Conservation (phyloP, 2,888 invertebrate species). For the Criorhina ranunculi region DNA sequence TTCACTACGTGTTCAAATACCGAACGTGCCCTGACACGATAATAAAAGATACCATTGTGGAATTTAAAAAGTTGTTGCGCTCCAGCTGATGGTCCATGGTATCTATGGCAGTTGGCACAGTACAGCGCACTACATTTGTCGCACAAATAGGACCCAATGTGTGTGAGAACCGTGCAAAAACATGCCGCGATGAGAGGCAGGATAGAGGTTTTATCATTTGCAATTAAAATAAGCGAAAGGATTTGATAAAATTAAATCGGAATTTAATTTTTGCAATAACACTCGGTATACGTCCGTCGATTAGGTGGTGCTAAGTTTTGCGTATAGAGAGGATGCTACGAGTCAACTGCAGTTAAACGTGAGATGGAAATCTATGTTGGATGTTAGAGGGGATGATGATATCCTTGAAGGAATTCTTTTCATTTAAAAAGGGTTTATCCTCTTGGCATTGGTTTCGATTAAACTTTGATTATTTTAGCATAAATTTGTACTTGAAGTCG, state of each 20-base stretch:
- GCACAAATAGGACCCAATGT: neutral
- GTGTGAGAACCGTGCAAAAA: neutral
- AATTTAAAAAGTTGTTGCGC: conserved; percentile 68
- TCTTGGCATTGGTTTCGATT: too few relatives aligned
- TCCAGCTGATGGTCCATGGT: conserved; percentile 3
- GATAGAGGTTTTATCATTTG: conserved; percentile 52
- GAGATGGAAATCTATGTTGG: neutral
- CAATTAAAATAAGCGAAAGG: conserved; percentile 66
- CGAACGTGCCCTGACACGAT: conserved; percentile 70
- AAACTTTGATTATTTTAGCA: too few relatives aligned
- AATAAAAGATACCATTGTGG: conserved; percentile 71
- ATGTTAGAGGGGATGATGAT: too few relatives aligned
- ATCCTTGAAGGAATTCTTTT: too few relatives aligned
- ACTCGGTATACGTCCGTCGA: neutral
- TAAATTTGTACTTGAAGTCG: too few relatives aligned
- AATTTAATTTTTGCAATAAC: conserved; percentile 52
- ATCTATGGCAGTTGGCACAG: neutral
- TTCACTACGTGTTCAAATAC: conserved; percentile 76
- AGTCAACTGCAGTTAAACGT: conserved; percentile 4
- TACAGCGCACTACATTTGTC: conserved; percentile 9
- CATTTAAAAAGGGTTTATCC: too few relatives aligned
- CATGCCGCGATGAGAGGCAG: neutral
- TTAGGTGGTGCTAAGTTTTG: conserved; percentile 51
- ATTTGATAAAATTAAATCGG: conserved; percentile 66
- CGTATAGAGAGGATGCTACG: conserved; percentile 11